These are phyloP conservation scores for Thumatha senex DNA, from an alignment of 2,888 invertebrate species.

Conservation along the genomic window DNA sequence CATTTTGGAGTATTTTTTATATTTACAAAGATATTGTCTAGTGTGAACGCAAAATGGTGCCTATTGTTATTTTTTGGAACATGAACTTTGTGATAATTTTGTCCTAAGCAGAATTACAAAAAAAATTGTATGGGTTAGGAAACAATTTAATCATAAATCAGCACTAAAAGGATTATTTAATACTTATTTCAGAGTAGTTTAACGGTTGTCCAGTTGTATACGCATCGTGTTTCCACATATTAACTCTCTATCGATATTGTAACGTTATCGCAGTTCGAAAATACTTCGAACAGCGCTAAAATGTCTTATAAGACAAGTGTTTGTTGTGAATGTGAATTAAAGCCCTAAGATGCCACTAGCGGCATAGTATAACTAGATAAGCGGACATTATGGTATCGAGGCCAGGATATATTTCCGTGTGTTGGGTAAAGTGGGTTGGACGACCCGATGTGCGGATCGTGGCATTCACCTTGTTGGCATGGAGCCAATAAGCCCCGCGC, in stretches of 20 bases:
- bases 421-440: constrained; percentile 74
- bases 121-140: too few relatives aligned
- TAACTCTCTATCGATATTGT: constrained; percentile 34
- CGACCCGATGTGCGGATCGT: constrained; percentile 69
- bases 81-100: too few relatives aligned
- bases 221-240: constrained; percentile 32
- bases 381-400: constrained; percentile 46
- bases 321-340: constrained; percentile 30
- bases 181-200: constrained; percentile 28
- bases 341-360: constrained; percentile 32
- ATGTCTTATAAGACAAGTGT: constrained; percentile 32
- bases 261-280: constrained; percentile 34
- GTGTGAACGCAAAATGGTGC: too few relatives aligned
- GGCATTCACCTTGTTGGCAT: constrained; percentile 83
- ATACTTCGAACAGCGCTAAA: constrained; percentile 34
- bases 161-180: constrained; percentile 16
- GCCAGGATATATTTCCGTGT: constrained; percentile 57
- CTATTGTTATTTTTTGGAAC: too few relatives aligned
- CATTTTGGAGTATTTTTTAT: too few relatives aligned
- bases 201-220: constrained; percentile 26
- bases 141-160: constrained; percentile 15
- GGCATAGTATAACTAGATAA: constrained; percentile 46
- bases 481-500: constrained; percentile 54
- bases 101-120: too few relatives aligned
- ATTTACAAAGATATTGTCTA: too few relatives aligned